phyloP scores from a whole-genome alignment of 1,140 invertebrate species.

The Hermetia illucens region DNA sequence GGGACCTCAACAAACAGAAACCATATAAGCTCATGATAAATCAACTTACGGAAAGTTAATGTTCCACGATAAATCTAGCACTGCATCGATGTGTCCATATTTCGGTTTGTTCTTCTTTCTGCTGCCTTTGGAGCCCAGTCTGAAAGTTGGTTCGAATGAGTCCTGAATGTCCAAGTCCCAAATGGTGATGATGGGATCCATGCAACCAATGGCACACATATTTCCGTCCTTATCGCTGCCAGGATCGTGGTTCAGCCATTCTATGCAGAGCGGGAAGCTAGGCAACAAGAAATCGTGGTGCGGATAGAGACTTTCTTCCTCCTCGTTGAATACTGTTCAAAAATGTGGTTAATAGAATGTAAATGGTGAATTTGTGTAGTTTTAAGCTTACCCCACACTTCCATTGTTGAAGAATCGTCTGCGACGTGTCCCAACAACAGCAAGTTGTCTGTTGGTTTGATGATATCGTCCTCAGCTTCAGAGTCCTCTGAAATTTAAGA shows the following conservation, averaged over 20 bases:
- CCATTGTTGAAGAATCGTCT: conserved; percentile 67
- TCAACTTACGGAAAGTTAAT: conserved; percentile 38
- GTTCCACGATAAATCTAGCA: conserved; percentile 88
- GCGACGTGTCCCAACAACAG: conserved; percentile 76
- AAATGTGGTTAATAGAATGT: conserved; percentile 1
- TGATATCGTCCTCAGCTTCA: conserved; percentile 81
- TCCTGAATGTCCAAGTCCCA: conserved; percentile 94
- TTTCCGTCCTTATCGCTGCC: conserved; percentile 46
- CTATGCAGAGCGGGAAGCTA: conserved; percentile 77
- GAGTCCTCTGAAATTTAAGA: too few relatives aligned
- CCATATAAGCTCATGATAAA: neutral
- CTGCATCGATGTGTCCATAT: conserved; percentile 78
- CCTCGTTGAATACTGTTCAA: conserved; percentile 76
- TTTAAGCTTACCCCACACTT: conserved; percentile 72
- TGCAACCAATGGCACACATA: conserved; percentile 79
- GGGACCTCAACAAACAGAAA: conserved; percentile 2
- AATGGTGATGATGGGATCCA: conserved; percentile 81
- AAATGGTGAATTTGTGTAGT: neutral
- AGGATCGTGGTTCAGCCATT: conserved; percentile 81
- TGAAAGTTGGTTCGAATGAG: conserved; percentile 70
- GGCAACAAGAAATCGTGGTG: conserved; percentile 86
- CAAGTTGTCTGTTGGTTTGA: conserved; percentile 85
- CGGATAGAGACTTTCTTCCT: conserved; percentile 75
- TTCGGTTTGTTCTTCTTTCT: conserved; percentile 50
- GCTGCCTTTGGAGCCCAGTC: conserved; percentile 62